Evolutionary conservation across 2,113 vertebrate genomes (phyloP).

Genomic region (Pionites leucogaster): DNA sequence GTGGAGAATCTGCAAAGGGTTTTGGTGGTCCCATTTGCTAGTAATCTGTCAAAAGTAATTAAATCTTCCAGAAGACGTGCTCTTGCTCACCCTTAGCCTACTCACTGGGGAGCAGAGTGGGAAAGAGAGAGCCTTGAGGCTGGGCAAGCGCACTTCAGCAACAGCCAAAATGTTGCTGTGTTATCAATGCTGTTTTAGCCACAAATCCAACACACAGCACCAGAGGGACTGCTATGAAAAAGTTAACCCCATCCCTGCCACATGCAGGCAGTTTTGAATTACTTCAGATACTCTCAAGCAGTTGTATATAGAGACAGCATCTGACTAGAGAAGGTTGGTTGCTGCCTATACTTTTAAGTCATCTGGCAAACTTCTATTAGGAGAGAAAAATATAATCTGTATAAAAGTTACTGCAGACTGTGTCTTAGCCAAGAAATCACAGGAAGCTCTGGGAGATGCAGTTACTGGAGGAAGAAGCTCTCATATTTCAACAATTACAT

Average conservation of each 20-base stretch:
- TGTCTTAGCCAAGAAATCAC: not conserved
- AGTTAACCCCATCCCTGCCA: not conserved
- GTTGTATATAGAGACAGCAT: not conserved
- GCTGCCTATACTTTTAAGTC: not conserved
- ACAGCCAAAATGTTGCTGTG: not conserved
- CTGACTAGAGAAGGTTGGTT: not conserved
- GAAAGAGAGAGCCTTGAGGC: not conserved
- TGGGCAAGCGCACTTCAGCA: not conserved
- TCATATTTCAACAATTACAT: not conserved
- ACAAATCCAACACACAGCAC: not conserved
- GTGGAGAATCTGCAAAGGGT: not conserved
- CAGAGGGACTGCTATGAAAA: not conserved
- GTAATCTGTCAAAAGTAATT: not conserved
- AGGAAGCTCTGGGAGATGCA: not conserved
- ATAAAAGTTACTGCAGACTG: not conserved
- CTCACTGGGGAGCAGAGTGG: not conserved
- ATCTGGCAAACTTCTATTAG: not conserved
- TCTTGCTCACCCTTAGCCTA: not conserved
- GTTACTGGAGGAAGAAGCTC: not conserved
- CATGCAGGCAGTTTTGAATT: not conserved
- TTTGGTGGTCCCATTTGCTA: not conserved
- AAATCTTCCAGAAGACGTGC: not conserved
- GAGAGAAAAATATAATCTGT: not conserved
- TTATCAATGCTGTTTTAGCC: not conserved
- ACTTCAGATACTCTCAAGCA: not conserved